Conservation (phyloP, 2,113 vertebrate species). For the Pyxicephalus adspersus region DNA sequence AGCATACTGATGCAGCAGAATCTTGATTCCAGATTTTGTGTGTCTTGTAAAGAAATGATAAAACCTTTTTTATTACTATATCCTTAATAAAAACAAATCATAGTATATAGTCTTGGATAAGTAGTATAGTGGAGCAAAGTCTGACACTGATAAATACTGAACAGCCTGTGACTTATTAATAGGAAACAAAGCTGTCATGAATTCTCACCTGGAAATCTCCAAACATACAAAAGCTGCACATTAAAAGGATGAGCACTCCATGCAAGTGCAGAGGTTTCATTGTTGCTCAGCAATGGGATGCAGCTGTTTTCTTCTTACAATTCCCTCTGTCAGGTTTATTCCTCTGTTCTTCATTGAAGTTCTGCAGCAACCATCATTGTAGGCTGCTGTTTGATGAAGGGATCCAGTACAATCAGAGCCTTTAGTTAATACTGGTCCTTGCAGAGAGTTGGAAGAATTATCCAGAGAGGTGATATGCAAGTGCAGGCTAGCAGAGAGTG, state of each 20-base stretch:
- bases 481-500: slow-evolving; percentile 46
- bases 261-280: slow-evolving; percentile 59
- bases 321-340: slow-evolving; percentile 15
- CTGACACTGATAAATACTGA: slow-evolving; percentile 8
- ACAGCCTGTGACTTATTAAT: slow-evolving; percentile 34
- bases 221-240: slow-evolving; percentile 54
- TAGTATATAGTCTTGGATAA: neutral
- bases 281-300: slow-evolving; percentile 43
- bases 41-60: neutral
- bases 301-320: slow-evolving; percentile 54
- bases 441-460: slow-evolving; percentile 23
- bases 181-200: slow-evolving; percentile 15
- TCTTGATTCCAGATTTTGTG: neutral
- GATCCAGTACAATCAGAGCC: slow-evolving; percentile 24
- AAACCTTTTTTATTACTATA: neutral
- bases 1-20: slow-evolving; percentile 19
- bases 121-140: slow-evolving; percentile 34
- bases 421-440: slow-evolving; percentile 54
- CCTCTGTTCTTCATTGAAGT: slow-evolving; percentile 32
- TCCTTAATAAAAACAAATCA: neutral
- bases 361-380: slow-evolving; percentile 12
- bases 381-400: slow-evolving; percentile 8
- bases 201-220: slow-evolving; percentile 63
- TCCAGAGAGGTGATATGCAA: neutral
- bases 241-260: slow-evolving; percentile 51